Evolutionary conservation across 2,797 vertebrate genomes (phyloP), one percentile per base, ranked within the genome.

Genomic region (Erpetoichthys calabaricus): DNA sequence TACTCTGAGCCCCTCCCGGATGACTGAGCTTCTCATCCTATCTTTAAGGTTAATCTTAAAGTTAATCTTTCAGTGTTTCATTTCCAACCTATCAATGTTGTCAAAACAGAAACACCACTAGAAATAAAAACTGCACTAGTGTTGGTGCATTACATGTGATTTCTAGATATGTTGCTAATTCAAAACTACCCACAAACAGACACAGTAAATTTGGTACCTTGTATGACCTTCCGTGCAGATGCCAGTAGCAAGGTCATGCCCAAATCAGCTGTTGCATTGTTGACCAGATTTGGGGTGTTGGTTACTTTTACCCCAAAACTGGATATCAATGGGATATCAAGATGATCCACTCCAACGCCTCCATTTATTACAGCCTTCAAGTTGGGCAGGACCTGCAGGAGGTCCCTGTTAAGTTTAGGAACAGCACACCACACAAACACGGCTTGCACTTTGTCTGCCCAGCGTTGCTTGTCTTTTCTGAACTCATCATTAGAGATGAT

Each of bases 401-500:
- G 72, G 10, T 73, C 68, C 25, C 51, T 50, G 44, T 69, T 63
- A 45, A 81, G 51, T 45, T n/a, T 56, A 1, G 74, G 70, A 5
- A 50, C 55, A 3, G 9, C 3, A 5, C 57, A 59, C 83, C 86
- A 89, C 7, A 83, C 4, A 56, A 82, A 86, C 42, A 88, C 47
- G 2, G 78, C 81, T 55, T 57, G 65, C 63, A 89, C 86, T 57
- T 84, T 87, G 6, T 79, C 64, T n/a, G 76, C 50, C 3, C 87
- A 60, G 5, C 64, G 10, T 46, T 44, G 8, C 43, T 80, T 75
- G 63, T 87, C 80, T 67, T 76, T 64, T 4, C 82, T 60, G 53
- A 87, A 83, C 6, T 91, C 78, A 60, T 74, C 65, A 76, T 75
- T 63, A 59, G 67, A 75, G 59, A 88, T 45, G 47, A 87, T 58